Percentiles rank a stretch among this genome's conserved stretches.
These are phyloP conservation scores for Manacus vitellinus DNA, from an alignment of 2,113 vertebrate genomes.

Conservation along the genomic window DNA sequence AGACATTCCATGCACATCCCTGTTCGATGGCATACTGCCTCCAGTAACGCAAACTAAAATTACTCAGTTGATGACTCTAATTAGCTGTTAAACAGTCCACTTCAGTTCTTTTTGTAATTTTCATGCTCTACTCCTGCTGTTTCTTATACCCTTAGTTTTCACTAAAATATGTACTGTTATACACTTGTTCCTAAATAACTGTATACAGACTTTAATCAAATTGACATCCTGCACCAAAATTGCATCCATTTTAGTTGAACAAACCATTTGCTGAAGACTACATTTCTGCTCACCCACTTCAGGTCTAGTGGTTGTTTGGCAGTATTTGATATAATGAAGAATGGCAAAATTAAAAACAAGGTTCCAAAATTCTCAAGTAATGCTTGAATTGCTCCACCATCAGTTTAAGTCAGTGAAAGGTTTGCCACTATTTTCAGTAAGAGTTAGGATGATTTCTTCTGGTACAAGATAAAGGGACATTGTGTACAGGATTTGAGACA, in stretches of 20 bases:
- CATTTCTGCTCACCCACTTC: background rate
- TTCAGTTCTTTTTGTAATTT: conserved; percentile 28
- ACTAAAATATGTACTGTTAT: background rate
- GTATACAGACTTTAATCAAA: conserved; percentile 13
- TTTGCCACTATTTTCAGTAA: background rate
- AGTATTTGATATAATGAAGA: background rate
- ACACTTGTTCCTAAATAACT: conserved; percentile 2
- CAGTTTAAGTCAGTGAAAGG: background rate
- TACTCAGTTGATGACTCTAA: conserved; percentile 41
- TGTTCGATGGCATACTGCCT: background rate
- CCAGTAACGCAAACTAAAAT: conserved; percentile 19
- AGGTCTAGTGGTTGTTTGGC: background rate
- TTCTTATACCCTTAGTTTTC: background rate
- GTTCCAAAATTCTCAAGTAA: background rate
- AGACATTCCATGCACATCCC: background rate
- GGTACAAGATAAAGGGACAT: background rate
- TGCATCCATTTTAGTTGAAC: background rate
- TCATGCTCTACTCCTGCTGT: conserved; percentile 12
- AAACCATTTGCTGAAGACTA: background rate
- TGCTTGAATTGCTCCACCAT: background rate
- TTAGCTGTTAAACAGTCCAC: conserved; percentile 48
- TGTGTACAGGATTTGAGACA: background rate
- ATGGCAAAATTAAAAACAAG: background rate
- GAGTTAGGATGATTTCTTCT: background rate
- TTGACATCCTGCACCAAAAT: background rate